Conservation (phyloP, 2,888 invertebrate genomes). For the Drosophila percnosoma region DNA sequence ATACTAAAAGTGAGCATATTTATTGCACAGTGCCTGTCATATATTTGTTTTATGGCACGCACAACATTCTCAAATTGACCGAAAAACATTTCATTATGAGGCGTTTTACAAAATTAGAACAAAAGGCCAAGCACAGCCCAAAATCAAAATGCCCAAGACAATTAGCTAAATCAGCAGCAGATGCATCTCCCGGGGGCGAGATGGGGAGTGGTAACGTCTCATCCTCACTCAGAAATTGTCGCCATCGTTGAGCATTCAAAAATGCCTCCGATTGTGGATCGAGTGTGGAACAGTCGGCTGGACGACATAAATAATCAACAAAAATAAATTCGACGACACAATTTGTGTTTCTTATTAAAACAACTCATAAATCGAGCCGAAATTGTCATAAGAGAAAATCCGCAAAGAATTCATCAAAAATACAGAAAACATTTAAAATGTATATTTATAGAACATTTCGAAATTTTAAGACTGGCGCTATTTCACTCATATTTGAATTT, state of each 20-base stretch:
- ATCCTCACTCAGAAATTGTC: slow-evolving; percentile 9
- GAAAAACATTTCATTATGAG: slow-evolving; percentile 80
- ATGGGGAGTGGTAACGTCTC: background rate
- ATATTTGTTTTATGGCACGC: slow-evolving; percentile 74
- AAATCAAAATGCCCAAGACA: slow-evolving; percentile 60
- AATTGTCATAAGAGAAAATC: slow-evolving; percentile 53
- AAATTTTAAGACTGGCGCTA: background rate
- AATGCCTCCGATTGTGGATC: slow-evolving; percentile 62
- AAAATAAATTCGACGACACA: slow-evolving; percentile 74
- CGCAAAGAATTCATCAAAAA: slow-evolving; percentile 71
- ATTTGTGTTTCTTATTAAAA: slow-evolving; percentile 73
- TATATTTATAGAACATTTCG: background rate
- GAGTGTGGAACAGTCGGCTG: slow-evolving; percentile 52
- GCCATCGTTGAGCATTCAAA: slow-evolving; percentile 67
- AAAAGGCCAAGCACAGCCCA: slow-evolving; percentile 34
- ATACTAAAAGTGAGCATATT: slow-evolving; percentile 65
- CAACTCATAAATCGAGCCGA: slow-evolving; percentile 69
- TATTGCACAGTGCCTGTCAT: slow-evolving; percentile 69
- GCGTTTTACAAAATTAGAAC: slow-evolving; percentile 61
- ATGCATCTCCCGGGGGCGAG: slow-evolving; percentile 10
- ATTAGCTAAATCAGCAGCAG: slow-evolving; percentile 59
- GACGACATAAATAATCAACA: slow-evolving; percentile 70
- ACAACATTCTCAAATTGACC: slow-evolving; percentile 76
- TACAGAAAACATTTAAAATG: background rate
- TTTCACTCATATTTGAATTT: background rate